Conservation (phyloP, 2,888 invertebrate genomes). For the Chymomyza fuscimana region DNA sequence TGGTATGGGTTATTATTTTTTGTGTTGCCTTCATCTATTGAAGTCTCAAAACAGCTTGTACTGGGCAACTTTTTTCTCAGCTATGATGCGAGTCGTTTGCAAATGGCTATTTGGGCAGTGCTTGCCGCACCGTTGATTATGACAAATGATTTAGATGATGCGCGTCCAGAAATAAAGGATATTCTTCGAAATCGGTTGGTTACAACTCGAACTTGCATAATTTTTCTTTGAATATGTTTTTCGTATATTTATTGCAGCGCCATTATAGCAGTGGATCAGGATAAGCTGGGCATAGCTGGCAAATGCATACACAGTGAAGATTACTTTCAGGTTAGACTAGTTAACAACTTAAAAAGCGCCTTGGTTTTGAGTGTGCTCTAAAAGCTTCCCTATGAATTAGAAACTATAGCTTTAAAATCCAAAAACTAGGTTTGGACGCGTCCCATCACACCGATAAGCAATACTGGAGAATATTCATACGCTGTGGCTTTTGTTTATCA, state of each 20-base stretch:
- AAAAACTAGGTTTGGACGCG: constrained; percentile 78
- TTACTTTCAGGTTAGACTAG: constrained; percentile 64
- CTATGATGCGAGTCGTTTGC: constrained; percentile 84
- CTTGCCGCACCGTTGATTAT: constrained; percentile 87
- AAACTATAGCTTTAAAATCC: too few species aligned
- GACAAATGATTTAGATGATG: constrained; percentile 84
- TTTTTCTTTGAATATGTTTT: not conserved
- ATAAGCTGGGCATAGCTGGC: constrained; percentile 84
- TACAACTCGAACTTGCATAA: not conserved
- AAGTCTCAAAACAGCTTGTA: constrained; percentile 75
- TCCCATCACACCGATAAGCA: constrained; percentile 76
- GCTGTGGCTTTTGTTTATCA: constrained; percentile 79
- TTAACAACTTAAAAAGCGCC: too few species aligned
- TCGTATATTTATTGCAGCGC: constrained; percentile 47
- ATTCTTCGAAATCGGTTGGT: constrained; percentile 83
- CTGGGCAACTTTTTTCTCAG: constrained; percentile 84
- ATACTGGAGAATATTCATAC: constrained; percentile 76
- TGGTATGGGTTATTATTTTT: constrained; percentile 73
- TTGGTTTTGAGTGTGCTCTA: too few species aligned
- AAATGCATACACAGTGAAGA: constrained; percentile 77
- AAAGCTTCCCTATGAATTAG: too few species aligned
- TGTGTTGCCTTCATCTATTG: not conserved
- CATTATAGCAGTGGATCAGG: constrained; percentile 85
- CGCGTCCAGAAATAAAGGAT: constrained; percentile 82
- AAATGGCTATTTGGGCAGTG: constrained; percentile 88